phyloP scores from a whole-genome alignment of 2,113 vertebrate species.

The Phylloscopus trochilus region DNA sequence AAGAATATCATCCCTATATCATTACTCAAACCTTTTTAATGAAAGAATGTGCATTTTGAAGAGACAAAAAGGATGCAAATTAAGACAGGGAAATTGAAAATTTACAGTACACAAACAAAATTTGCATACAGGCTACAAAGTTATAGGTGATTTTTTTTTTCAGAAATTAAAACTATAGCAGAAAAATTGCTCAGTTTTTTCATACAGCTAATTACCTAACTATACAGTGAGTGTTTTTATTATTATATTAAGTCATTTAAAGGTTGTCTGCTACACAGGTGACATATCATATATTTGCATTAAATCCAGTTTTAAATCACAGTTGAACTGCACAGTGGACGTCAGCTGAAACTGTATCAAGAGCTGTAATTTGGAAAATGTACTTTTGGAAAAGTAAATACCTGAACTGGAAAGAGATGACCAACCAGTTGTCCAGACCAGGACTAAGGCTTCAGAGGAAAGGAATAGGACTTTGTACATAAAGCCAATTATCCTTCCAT shows the following conservation, averaged over 20 bases:
- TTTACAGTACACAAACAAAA: not conserved
- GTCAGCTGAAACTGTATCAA: not conserved
- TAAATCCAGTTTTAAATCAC: not conserved
- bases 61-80: slow-evolving; percentile 23
- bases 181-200: slow-evolving; percentile 8
- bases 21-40: slow-evolving; percentile 27
- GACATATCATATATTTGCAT: not conserved
- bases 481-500: not conserved
- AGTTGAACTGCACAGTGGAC: not conserved
- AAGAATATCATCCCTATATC: not conserved
- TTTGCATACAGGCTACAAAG: not conserved
- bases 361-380: not conserved
- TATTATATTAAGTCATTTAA: not conserved
- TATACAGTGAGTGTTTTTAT: not conserved
- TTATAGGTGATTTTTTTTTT: slow-evolving; percentile 11
- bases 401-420: not conserved
- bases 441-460: not conserved
- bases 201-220: not conserved
- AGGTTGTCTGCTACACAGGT: not conserved
- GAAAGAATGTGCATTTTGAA: slow-evolving; percentile 38
- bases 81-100: slow-evolving; percentile 42
- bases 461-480: not conserved
- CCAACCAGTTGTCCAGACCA: not conserved
- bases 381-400: not conserved
- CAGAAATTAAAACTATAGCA: not conserved